Percentiles rank a stretch among this genome's conserved stretches.
Conservation (phyloP, 2,797 vertebrate genomes). For the Thunnus albacares region DNA sequence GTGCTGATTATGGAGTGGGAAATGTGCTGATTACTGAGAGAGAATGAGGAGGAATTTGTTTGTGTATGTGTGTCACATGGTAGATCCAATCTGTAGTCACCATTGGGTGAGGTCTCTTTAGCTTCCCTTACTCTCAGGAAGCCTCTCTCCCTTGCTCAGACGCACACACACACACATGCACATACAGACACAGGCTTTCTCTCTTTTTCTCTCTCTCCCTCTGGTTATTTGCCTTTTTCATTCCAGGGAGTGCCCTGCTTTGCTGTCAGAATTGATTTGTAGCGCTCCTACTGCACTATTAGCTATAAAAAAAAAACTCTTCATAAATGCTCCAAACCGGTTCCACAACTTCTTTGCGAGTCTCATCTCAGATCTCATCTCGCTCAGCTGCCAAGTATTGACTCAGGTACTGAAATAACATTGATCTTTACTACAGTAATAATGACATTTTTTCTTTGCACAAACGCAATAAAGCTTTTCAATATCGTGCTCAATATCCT, state of each 20-base stretch:
- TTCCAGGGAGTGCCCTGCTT: slow-evolving; percentile 52
- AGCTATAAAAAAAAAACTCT: slow-evolving; percentile 11
- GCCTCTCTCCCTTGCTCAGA: not conserved
- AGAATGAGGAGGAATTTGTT: slow-evolving; percentile 22
- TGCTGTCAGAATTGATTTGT: slow-evolving; percentile 59
- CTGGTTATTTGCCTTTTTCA: slow-evolving; percentile 46
- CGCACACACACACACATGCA: not conserved
- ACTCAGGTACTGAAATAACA: slow-evolving; percentile 30
- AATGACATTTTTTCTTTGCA: slow-evolving; percentile 30
- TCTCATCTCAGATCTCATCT: slow-evolving; percentile 43
- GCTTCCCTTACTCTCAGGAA: slow-evolving; percentile 36
- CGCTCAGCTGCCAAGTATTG: slow-evolving; percentile 42
- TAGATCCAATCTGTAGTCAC: slow-evolving; percentile 36
- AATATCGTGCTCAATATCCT: slow-evolving; percentile 32
- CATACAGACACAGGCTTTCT: not conserved
- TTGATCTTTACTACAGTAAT: slow-evolving; percentile 42
- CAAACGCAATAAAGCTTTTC: slow-evolving; percentile 18
- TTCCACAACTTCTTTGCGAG: slow-evolving; percentile 20
- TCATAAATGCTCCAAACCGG: slow-evolving; percentile 44
- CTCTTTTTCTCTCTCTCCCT: slow-evolving; percentile 12
- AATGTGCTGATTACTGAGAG: slow-evolving; percentile 41
- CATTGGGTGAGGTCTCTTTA: slow-evolving; percentile 39
- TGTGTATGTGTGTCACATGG: slow-evolving; percentile 17
- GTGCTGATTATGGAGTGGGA: slow-evolving; percentile 49
- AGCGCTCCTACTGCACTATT: slow-evolving; percentile 15